Evolutionary conservation across 2,113 vertebrate species (phyloP), one percentile per base, ranked within the genome.

Genomic region (Daphoenositta chrysoptera): DNA sequence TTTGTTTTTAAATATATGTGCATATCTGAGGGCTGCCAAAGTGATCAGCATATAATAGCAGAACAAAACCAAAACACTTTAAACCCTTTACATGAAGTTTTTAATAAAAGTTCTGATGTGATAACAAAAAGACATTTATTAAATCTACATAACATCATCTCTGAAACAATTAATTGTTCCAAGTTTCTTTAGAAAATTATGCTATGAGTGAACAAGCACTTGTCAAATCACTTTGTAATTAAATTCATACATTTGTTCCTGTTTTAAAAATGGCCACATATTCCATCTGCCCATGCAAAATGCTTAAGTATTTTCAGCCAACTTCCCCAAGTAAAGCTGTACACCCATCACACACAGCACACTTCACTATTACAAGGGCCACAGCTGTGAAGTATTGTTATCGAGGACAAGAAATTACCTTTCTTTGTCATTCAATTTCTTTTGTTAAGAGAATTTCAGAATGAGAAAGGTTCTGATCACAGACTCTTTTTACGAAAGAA

Each of bases 241-340:
- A 97, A 97, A 98, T 97, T 97, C 97, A 97, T 97, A 77, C 96
- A 97, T 97, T 97, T 98, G 96, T 97, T 98, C 71, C 89, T 94
- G 58, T 96, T 96, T 98, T 96, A 95, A 95, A 98, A 98, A 98
- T 97, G 97, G 95, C 94, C 96, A 97, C 86, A 83, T 90, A 83
- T 88, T 97, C 98, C 98, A 98, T 98, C 98, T 98, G 98, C 95
- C 94, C 78, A 69, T 72, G 84, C 97, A 97, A 96, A 97, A 98
- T 96, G 97, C 91, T 95, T 82, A 81, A 72, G 53, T 89, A 92
- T 96, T 96, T 96, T 92, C 79, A 96, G 97, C 98, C 98, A 98
- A 96, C 64, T 94, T 95, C 73, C 68, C 89, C 28, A 33, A 31
- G 54, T 70, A 94, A 93, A 95, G 69, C 83, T 83, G 64, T 84